A percentile compares a stretch with the other conserved stretches of the same genome.
Evolutionary conservation across 1,140 invertebrate species (phyloP).

Genomic region (Drosophila punjabiensis): DNA sequence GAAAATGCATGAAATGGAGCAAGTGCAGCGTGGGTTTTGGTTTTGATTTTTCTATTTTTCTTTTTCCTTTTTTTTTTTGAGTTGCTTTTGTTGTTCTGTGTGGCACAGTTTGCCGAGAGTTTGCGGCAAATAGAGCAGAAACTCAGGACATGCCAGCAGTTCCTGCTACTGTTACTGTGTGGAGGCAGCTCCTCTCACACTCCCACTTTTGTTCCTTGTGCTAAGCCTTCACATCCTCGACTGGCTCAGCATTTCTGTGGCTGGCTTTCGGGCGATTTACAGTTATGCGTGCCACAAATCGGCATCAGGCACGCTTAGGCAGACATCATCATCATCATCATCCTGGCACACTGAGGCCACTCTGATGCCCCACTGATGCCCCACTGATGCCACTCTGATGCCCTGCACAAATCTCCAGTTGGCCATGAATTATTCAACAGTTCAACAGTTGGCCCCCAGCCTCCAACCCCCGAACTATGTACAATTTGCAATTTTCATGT

Average conservation of each 20-base stretch:
- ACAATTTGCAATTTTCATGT: conserved; percentile 74
- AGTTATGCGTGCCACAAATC: conserved; percentile 77
- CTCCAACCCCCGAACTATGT: conserved; percentile 48
- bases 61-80: background rate
- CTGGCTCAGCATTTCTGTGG: conserved; percentile 20
- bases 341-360: background rate
- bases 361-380: conserved; percentile 34
- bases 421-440: conserved; percentile 82
- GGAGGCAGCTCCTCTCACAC: too few relatives aligned
- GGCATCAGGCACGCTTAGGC: conserved; percentile 66
- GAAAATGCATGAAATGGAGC: conserved; percentile 33
- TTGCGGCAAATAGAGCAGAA: conserved; percentile 22
- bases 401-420: conserved; percentile 77
- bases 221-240: conserved; percentile 1
- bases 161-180: background rate
- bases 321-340: conserved; percentile 39
- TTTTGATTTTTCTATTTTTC: conserved; percentile 12
- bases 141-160: background rate
- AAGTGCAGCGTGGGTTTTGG: conserved; percentile 18
- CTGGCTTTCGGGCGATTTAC: conserved; percentile 58
- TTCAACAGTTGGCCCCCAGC: conserved; percentile 49
- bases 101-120: conserved; percentile 8
- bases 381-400: background rate
- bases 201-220: background rate
- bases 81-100: conserved; percentile 21